Conservation (phyloP, 2,888 invertebrate species). For the Erebia epiphron region DNA sequence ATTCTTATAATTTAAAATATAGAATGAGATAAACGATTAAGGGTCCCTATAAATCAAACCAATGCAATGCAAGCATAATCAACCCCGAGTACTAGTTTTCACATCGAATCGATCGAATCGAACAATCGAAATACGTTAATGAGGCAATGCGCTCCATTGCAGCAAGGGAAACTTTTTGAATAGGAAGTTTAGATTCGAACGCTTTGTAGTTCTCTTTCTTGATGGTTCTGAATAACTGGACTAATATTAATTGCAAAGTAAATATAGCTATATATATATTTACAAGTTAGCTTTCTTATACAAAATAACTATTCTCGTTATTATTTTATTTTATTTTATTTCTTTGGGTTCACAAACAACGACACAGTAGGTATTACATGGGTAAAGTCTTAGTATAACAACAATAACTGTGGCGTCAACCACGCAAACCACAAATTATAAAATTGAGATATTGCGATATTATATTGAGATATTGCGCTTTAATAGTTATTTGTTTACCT, state of each 20-base stretch:
- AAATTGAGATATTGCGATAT: no score
- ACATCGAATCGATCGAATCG: not conserved
- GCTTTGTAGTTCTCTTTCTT: not conserved
- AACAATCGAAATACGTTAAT: conserved; percentile 6
- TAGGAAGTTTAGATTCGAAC: not conserved
- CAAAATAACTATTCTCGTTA: not conserved
- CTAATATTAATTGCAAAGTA: not conserved
- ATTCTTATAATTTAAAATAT: not conserved
- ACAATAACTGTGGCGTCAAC: no score
- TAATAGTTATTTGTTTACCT: conserved; percentile 13
- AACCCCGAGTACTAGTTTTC: not conserved
- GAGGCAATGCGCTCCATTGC: conserved; percentile 1
- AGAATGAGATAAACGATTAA: not conserved
- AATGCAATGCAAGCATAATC: not conserved
- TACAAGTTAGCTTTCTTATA: no score
- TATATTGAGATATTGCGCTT: not conserved
- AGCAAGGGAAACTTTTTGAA: not conserved
- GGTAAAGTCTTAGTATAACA: no score
- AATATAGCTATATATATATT: not conserved
- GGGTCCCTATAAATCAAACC: not conserved
- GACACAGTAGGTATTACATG: no score
- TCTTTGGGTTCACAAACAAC: no score
- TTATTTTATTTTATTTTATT: no score
- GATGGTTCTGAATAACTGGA: not conserved
- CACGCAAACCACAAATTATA: no score